Conservation (phyloP, 2,888 invertebrate genomes). For the Cheilosia pagana region DNA sequence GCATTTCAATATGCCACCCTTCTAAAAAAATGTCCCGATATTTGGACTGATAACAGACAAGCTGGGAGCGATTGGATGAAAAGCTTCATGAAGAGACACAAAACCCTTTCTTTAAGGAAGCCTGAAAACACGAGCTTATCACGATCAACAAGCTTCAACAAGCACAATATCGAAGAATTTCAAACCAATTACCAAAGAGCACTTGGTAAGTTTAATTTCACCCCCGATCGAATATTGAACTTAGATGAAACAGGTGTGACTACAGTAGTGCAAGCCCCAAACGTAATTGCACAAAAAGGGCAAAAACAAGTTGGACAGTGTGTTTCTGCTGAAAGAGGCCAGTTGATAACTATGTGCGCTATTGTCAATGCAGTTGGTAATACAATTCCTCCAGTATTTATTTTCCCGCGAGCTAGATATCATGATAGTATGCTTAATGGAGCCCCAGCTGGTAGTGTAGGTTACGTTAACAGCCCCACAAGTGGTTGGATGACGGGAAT, state of each 20-base stretch:
- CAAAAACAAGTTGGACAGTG: conserved; percentile 76
- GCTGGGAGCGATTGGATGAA: conserved; percentile 70
- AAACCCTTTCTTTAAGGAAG: conserved; percentile 62
- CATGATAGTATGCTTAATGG: conserved; percentile 50
- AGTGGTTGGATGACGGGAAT: conserved; percentile 63
- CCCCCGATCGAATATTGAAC: conserved; percentile 63
- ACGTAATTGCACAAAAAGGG: conserved; percentile 70
- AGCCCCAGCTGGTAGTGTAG: conserved; percentile 55
- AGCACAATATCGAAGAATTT: conserved; percentile 65
- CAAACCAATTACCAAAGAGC: conserved; percentile 70
- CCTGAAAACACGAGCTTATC: conserved; percentile 74
- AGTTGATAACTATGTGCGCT: conserved; percentile 75
- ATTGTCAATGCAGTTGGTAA: conserved; percentile 59
- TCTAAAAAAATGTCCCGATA: conserved; percentile 56
- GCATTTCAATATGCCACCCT: conserved; percentile 65
- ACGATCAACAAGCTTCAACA: conserved; percentile 67
- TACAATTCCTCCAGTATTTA: conserved; percentile 59
- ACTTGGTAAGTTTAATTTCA: conserved; percentile 66
- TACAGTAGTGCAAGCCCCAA: conserved; percentile 68
- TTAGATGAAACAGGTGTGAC: conserved; percentile 72
- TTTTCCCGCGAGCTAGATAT: conserved; percentile 54
- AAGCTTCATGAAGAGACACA: conserved; percentile 72
- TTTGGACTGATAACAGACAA: conserved; percentile 56
- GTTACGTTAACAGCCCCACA: conserved; percentile 51
- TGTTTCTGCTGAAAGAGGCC: conserved; percentile 77